Conservation (phyloP, 2,113 vertebrate species). For the Vimba vimba region DNA sequence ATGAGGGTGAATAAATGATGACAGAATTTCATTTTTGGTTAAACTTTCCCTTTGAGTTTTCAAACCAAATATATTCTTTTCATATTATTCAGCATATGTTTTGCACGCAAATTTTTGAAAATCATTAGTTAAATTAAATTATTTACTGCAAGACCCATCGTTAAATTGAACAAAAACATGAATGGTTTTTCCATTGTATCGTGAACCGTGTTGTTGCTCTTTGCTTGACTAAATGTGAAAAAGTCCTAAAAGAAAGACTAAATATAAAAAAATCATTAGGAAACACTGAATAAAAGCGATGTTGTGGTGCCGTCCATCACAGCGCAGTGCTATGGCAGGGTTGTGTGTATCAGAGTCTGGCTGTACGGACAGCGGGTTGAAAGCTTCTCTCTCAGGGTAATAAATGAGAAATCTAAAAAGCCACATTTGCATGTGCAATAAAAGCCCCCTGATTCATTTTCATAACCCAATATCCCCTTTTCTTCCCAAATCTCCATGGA, state of each 20-base stretch:
- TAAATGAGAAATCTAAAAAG: conserved; percentile 61
- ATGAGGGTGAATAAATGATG: not conserved
- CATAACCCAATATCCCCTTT: conserved; percentile 83
- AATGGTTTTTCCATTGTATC: not conserved
- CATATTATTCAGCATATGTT: not conserved
- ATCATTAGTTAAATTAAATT: not conserved
- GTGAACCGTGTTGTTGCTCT: not conserved
- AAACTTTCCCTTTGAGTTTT: not conserved
- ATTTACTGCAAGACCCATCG: not conserved
- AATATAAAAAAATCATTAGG: not conserved
- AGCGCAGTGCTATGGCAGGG: not conserved
- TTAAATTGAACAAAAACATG: not conserved
- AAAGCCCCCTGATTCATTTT: conserved; percentile 80
- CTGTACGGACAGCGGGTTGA: conserved; percentile 39
- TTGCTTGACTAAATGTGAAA: not conserved
- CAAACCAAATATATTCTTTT: not conserved
- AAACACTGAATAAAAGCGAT: not conserved
- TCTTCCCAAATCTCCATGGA: conserved; percentile 86
- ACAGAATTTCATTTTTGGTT: not conserved
- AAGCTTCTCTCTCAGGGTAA: conserved; percentile 59
- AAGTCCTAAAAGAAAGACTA: not conserved
- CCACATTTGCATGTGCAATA: conserved; percentile 69
- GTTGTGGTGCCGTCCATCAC: not conserved
- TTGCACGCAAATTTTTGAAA: not conserved
- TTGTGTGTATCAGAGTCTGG: not conserved